Base-by-base conservation (phyloP, 1,140 invertebrate genomes). In the Trichonephila clavipes region DNA sequence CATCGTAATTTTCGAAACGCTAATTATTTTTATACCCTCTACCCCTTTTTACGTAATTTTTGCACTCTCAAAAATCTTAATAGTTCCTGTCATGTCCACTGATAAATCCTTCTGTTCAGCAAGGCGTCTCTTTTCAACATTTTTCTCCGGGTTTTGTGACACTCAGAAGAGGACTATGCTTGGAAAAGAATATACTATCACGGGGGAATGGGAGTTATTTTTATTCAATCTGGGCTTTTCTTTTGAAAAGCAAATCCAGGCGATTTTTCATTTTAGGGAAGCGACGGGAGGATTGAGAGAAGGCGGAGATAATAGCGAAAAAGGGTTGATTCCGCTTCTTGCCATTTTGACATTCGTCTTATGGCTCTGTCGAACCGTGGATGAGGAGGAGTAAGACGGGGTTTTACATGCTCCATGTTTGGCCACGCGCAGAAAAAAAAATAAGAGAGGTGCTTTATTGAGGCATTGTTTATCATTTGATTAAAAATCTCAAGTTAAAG, bases 291-390 rank as follows among this genome's bases (percentile, higher is more conserved):
- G 72, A 77, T 85, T 24, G 18, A 12, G 24, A 14, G 44, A 59
- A 28, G 58, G 51, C 44, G 44, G 82, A 85, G 44, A 59, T 85
- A 59, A 85, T 85, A 58, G 82, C 82, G 18, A 85, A 85, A 85
- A 85, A 85, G 82, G 82, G 82, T 85, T 77, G 82, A 85, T 59
- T 85, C 44, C 58, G 58, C 82, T 58, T 58, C 82, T 85, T 85
- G 82, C 58, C 82, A 85, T 85, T 85, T 85, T 85, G 82, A 85
- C 82, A 85, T 85, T 85, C 82, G 82, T 85, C 82, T 85, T 85
- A 85, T 59, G 82, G 82, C 44, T 51, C 21, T 85, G 82, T 85
- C 58, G 24, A 12, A 58, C 34, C 72, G 16, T 34, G 28, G 16
- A 77, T 51, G 51, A 51, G 21, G 62, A 19, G 18, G 62, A 64